Conservation (phyloP, 2,888 invertebrate genomes). For the Lochmaea crataegi region DNA sequence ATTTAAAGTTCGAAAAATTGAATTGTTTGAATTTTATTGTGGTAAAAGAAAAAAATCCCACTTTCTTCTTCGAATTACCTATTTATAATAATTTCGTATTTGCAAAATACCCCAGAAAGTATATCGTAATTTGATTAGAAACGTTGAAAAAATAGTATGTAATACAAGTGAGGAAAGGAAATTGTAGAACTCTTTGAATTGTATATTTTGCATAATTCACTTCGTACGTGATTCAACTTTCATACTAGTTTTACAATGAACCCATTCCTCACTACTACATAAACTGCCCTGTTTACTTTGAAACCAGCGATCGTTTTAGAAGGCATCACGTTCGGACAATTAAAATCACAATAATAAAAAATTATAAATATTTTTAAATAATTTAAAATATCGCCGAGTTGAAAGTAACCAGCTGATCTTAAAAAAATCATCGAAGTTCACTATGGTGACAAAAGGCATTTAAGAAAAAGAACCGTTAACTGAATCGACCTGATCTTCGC, state of each 20-base stretch:
- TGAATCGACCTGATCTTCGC: conserved; percentile 3
- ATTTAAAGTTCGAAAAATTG: neutral
- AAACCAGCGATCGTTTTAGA: neutral
- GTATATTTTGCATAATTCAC: neutral
- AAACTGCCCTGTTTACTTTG: neutral
- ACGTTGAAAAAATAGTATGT: neutral
- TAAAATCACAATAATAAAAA: too few relatives aligned
- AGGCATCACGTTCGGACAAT: too few relatives aligned
- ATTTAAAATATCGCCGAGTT: too few relatives aligned
- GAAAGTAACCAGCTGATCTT: too few relatives aligned
- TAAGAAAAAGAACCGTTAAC: neutral
- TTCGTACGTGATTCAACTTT: neutral
- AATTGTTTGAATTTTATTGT: neutral
- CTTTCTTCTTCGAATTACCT: neutral
- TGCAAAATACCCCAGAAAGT: neutral
- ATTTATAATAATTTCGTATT: neutral
- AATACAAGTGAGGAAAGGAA: neutral
- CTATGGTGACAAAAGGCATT: neutral
- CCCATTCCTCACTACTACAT: neutral
- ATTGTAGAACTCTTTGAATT: neutral
- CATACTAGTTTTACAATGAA: neutral
- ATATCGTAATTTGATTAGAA: neutral
- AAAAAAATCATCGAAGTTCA: neutral
- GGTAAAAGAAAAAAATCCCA: neutral
- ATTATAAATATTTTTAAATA: too few relatives aligned